Evolutionary conservation across 2,797 vertebrate species (phyloP).

Genomic region (Enteromius anoplus): DNA sequence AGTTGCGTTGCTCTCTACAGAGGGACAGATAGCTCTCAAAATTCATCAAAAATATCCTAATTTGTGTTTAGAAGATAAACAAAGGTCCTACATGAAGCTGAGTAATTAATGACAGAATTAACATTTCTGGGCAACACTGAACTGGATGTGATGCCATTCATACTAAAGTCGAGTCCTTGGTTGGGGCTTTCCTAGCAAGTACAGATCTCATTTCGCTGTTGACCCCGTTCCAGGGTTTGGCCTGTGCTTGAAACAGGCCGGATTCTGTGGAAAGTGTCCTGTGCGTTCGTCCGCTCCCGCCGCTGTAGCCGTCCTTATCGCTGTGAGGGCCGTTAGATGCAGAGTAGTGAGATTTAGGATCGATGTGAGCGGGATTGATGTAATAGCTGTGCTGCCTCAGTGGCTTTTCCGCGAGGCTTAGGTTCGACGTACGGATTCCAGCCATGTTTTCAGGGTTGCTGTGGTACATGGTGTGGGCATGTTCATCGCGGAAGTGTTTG

Average conservation of each 20-base stretch:
- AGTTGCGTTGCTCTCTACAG: too few species aligned
- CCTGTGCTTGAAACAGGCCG: conserved; percentile 74
- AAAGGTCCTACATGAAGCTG: too few species aligned
- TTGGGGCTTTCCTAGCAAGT: conserved; percentile 75
- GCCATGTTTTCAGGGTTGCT: conserved; percentile 73
- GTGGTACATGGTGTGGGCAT: conserved; percentile 73
- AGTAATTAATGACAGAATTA: too few species aligned
- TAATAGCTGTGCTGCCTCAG: conserved; percentile 70
- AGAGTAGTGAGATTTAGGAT: conserved; percentile 68
- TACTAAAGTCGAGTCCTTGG: conserved; percentile 91
- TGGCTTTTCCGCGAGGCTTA: conserved; percentile 70
- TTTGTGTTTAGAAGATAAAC: too few species aligned
- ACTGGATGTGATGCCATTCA: conserved; percentile 59
- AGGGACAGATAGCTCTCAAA: too few species aligned
- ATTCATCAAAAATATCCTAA: too few species aligned
- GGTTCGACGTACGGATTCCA: conserved; percentile 63
- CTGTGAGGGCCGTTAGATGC: conserved; percentile 65
- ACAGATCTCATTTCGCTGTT: conserved; percentile 85
- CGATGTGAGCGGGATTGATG: conserved; percentile 71
- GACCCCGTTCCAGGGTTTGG: conserved; percentile 83
- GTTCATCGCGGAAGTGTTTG: conserved; percentile 61
- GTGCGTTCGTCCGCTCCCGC: conserved; percentile 69
- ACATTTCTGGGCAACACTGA: background rate
- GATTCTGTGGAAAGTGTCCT: conserved; percentile 79
- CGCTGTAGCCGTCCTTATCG: conserved; percentile 73